Evolutionary conservation across 2,888 invertebrate species (phyloP), one percentile per base, ranked within the genome.

Genomic region (Euproctis similis): DNA sequence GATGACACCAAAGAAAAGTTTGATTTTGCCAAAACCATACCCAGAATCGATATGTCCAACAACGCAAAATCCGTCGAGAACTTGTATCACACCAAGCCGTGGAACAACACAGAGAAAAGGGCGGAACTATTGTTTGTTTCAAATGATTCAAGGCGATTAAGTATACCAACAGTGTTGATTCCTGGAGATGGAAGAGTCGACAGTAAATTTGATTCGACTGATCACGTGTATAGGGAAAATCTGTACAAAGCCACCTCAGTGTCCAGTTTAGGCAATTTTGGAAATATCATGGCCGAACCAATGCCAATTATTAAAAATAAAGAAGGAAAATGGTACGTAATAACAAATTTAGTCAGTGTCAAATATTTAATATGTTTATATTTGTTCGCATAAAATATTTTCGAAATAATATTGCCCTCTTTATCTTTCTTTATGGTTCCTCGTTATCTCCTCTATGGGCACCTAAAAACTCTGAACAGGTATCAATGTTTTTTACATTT

Each of bases 241-340:
- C 50, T 84, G 30, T 81, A 77, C 34, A 84, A 81, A 44, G 81
- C 84, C 1, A 78, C 80, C 0, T 84, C 84, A 0, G 74, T 78
- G 7, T 73, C 76, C 1, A 84, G 84, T 53, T 64, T 84, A 34
- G 82, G 84, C 0, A 80, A 77, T 51, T 81, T 84, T 12, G 81
- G 81, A 1, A 70, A 51, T 22, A 72, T 81, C 9, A 76, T 64
- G 1, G 80, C 67, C 0, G 84, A 73, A 41, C 82, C 84, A 0
- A 70, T 84, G 75, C 80, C 84, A 3, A 76, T 82, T 31, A 80
- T 78, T 30, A 82, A 80, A 57, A 81, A 82, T 32, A 82, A 80
- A 35, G 77, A 81, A 33, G 82, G 82, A 12, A 84, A 82, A 72
- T 84, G 87, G 86, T 76, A 71, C 47, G 61, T 40, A 2, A 27